Conservation (phyloP, 2,888 invertebrate genomes). For the Scaeva pyrastri region DNA sequence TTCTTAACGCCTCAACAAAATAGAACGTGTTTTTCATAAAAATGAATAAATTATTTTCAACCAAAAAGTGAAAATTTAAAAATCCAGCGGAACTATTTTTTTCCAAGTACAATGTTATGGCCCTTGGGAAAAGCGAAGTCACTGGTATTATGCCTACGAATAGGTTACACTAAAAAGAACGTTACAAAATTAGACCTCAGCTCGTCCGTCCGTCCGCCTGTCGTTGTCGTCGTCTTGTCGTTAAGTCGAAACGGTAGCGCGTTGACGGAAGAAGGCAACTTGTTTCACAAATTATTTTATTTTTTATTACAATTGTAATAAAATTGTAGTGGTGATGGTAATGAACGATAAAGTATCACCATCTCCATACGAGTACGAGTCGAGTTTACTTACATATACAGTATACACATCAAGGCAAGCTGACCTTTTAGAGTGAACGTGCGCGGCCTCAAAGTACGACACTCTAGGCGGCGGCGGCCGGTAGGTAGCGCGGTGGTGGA, state of each 20-base stretch:
- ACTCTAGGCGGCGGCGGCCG: slow-evolving; percentile 75
- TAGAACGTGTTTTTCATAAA: no score
- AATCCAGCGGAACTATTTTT: not conserved
- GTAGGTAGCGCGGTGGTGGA: slow-evolving; percentile 27
- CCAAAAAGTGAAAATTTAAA: no score
- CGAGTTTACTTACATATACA: not conserved
- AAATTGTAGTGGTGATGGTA: slow-evolving; percentile 69
- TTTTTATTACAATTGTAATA: slow-evolving; percentile 74
- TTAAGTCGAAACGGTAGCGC: slow-evolving; percentile 54
- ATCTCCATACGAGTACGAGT: not conserved
- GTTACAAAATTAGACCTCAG: slow-evolving; percentile 57
- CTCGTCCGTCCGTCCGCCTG: not conserved
- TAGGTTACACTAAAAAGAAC: not conserved
- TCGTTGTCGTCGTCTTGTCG: not conserved
- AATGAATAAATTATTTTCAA: no score
- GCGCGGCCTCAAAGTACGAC: slow-evolving; percentile 76
- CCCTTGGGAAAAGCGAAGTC: slow-evolving; percentile 9
- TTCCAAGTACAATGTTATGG: not conserved
- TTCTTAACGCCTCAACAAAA: no score
- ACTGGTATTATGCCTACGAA: not conserved
- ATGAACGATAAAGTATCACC: slow-evolving; percentile 51
- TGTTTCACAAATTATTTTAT: slow-evolving; percentile 74
- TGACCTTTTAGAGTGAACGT: slow-evolving; percentile 74
- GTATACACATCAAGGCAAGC: slow-evolving; percentile 34
- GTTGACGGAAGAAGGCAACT: slow-evolving; percentile 71